phyloP scores from a whole-genome alignment of 1,140 invertebrate species.

The Eriosoma lanigerum region DNA sequence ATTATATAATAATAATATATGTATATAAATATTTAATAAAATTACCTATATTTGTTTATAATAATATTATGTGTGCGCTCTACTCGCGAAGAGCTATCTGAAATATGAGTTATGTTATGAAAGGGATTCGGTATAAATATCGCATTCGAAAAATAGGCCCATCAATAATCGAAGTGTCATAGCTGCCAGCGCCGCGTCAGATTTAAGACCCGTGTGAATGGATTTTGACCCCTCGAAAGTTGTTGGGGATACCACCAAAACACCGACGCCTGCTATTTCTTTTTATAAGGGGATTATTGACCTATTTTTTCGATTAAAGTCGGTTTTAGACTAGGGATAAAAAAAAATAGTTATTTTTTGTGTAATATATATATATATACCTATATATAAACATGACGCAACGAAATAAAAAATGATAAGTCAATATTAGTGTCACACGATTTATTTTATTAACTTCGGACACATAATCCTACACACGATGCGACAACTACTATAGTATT shows the following conservation, averaged over 20 bases:
- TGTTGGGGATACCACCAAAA: slow-evolving; percentile 12
- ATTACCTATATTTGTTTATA: not conserved
- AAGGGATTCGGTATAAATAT: slow-evolving; percentile 18
- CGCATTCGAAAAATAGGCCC: slow-evolving; percentile 18
- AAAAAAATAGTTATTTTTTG: no score
- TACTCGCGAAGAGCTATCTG: slow-evolving; percentile 5
- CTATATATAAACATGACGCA: not conserved
- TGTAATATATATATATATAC: no score
- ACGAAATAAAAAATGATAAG: slow-evolving; percentile 8
- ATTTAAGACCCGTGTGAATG: slow-evolving; percentile 49
- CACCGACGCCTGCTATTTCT: not conserved
- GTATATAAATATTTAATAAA: not conserved
- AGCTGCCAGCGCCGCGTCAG: slow-evolving; percentile 33
- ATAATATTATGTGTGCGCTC: not conserved
- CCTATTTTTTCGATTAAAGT: slow-evolving; percentile 34
- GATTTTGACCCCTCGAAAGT: slow-evolving; percentile 29
- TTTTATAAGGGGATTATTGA: slow-evolving; percentile 36
- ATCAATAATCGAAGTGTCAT: slow-evolving; percentile 48
- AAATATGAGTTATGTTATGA: not conserved
- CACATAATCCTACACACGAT: not conserved
- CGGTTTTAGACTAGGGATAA: not conserved
- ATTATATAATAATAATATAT: not conserved
- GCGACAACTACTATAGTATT: not conserved
- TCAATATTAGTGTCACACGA: slow-evolving; percentile 28
- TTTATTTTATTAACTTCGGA: slow-evolving; percentile 25